Evolutionary conservation across 2,797 vertebrate species (phyloP), one percentile per base, ranked within the genome.

Genomic region (Taenioides sp.): DNA sequence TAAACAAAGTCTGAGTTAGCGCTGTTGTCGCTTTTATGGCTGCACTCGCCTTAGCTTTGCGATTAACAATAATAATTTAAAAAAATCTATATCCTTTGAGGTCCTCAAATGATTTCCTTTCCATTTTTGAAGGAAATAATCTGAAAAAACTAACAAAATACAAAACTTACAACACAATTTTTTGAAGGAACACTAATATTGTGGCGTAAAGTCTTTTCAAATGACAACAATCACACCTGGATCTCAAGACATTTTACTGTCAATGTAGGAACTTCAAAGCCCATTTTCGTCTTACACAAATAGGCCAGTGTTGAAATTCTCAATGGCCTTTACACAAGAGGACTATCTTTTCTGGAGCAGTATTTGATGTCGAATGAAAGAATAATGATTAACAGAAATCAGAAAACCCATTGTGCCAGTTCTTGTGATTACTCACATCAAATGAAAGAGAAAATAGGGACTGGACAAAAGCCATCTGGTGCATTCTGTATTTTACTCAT

Each of bases 391-490:
- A 66, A 50, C 47, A 66, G 27, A 31, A 66, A 66, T 66, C 47
- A 52, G 40, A 66, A 31, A 66, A 31, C 25, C 20, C 12, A 31
- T 52, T 54, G 49, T 65, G 22, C 1, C 5, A 31, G 49, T 17
- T 20, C 22, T 9, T 28, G 25, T 31, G 65, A 66, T 66, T 52
- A 66, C 23, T 65, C 63, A 65, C 25, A 31, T 52, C 49, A 52
- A 54, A 52, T 31, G 65, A 52, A 52, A 31, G 27, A 31, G 49
- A 66, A 66, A 52, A 54, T 52, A n/a, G 27, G 20, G 65, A 66
- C 47, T 16, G 14, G 43, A 50, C 63, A 50, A 65, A 65, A 65
- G 63, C 63, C 64, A 52, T 66, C 65, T 66, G 47, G 16, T 54
- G 65, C 27, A n/a, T 66, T 66, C 52, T 27, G 31, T 54, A 31